Percentiles rank a stretch among this genome's conserved stretches.
These are phyloP conservation scores for Anolis sagrei DNA, from an alignment of 2,113 vertebrate genomes.

Conservation along the genomic window DNA sequence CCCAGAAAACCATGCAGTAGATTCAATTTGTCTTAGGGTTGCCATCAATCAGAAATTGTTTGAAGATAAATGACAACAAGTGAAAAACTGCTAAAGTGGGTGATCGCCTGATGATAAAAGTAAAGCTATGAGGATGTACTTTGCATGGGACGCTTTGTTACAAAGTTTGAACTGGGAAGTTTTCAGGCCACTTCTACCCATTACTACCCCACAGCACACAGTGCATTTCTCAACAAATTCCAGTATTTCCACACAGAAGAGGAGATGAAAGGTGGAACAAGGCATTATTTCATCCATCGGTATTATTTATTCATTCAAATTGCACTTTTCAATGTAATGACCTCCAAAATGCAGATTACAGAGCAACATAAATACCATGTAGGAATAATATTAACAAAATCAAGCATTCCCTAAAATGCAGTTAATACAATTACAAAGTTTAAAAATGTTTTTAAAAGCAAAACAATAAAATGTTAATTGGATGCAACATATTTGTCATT, in stretches of 20 bases:
- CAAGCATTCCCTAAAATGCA: background rate
- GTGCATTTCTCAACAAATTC: background rate
- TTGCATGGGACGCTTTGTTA: background rate
- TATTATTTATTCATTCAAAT: background rate
- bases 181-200: no score
- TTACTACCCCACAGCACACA: background rate
- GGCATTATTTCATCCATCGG: background rate
- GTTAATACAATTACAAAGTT: background rate
- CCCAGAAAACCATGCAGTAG: no score
- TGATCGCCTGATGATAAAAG: background rate
- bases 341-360: background rate
- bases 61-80: no score
- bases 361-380: background rate
- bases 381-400: background rate
- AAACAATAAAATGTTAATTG: background rate
- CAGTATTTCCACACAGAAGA: background rate
- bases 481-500: background rate
- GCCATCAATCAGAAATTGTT: no score
- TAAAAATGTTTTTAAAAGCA: background rate
- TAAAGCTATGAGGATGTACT: background rate
- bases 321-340: background rate
- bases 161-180: background rate
- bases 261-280: background rate
- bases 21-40: no score
- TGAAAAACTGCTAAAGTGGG: no score